Base-by-base conservation (phyloP, 2,888 invertebrate genomes). In the Rotaria macrura region DNA sequence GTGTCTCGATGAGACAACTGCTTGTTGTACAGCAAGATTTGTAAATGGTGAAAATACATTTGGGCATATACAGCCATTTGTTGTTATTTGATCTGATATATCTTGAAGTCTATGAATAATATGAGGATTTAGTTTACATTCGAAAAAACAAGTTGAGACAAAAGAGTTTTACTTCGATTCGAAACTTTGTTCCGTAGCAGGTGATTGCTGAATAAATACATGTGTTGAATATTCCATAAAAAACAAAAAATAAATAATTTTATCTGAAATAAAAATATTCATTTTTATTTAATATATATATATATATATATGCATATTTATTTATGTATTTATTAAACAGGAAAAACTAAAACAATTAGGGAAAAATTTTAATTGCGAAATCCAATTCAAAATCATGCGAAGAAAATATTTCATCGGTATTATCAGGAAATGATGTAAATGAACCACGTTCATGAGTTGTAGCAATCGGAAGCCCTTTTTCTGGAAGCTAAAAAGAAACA, bases 21-120 rank as follows among this genome's bases (percentile, higher is more conserved):
- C 86, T 57, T 74, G 83, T 72, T 86, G 55, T 40, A 86, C 84
- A 47, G 84, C 86, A 52, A 86, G 52, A 86, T 84, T 86, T 43
- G 54, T 84, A 49, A 86, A 84, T 79, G 79, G 55, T 6, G 79
- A 2, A 79, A 79, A 79, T 40, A 79, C 79, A 79, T 23, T 79
- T n/a, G 79, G 43, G 43, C 79, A 79, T 43, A 14, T 23, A 43
- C 43, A 79, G 43, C 43, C 79, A 79, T 79, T 79, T 79, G 79
- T 43, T 79, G 79, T 79, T 40, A 79, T 79, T 79, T 79, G 43
- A 79, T 79, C 43, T 23, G 43, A 79, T 79, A 79, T n/a, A 43
- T 79, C 79, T 43, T 79, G 79, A n/a, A 79, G 43, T 79, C 79
- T 79, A 79, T 25, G 0, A 17, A 34, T 3, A 6, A 12, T 43